phyloP scores from a whole-genome alignment of 2,797 vertebrate species.

The Ibycter americanus region DNA sequence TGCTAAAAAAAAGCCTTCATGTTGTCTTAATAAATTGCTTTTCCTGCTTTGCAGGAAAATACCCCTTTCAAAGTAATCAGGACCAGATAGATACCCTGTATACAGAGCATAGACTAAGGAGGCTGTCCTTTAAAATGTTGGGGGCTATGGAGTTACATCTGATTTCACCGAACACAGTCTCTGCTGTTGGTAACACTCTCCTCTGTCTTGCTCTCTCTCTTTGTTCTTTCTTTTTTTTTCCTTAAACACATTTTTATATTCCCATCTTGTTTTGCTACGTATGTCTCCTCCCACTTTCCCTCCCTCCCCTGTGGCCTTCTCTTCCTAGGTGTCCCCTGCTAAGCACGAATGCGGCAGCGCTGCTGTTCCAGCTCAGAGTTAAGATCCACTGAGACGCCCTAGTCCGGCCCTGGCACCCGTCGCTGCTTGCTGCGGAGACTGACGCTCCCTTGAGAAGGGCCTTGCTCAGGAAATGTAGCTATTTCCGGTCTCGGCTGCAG shows the following conservation, averaged over 20 bases:
- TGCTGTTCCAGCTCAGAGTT: not conserved
- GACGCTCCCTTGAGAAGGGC: slow-evolving; percentile 44
- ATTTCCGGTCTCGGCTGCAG: slow-evolving; percentile 57
- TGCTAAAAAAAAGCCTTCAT: not conserved
- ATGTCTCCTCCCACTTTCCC: not conserved
- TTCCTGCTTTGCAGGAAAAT: not conserved
- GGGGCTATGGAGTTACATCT: not conserved
- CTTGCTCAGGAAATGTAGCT: slow-evolving; percentile 67
- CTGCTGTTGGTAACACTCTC: not conserved
- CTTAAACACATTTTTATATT: not conserved
- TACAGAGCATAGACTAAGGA: not conserved
- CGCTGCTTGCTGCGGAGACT: not conserved
- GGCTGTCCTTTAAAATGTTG: not conserved
- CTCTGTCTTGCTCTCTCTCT: not conserved
- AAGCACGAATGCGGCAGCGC: rapidly evolving
- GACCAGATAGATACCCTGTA: not conserved
- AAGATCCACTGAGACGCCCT: rapidly evolving
- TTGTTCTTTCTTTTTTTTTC: not conserved
- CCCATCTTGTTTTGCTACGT: not conserved
- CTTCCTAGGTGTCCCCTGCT: not conserved
- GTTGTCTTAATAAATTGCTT: not conserved
- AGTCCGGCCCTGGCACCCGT: not conserved
- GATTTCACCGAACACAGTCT: not conserved
- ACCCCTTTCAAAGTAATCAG: not conserved
- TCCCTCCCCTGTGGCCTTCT: not conserved